Conservation (phyloP, 2,888 invertebrate species). For the Pseudococcus jackbeardsleyi region DNA sequence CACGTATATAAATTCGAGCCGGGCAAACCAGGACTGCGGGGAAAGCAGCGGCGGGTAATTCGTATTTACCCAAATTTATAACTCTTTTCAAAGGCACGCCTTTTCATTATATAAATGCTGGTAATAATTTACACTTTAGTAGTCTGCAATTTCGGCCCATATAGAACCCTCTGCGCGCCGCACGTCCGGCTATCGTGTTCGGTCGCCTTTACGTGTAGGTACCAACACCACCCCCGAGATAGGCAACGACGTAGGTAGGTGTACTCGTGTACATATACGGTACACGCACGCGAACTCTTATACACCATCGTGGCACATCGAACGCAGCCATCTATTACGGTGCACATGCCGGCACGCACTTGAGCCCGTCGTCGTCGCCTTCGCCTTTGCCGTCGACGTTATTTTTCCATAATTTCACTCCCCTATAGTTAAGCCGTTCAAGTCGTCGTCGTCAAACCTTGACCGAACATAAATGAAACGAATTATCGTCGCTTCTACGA, state of each 20-base stretch:
- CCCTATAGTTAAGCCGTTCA: background rate
- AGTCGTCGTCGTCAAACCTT: background rate
- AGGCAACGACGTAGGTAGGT: background rate
- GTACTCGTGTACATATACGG: background rate
- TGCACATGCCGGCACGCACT: conserved; percentile 23
- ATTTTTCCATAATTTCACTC: conserved; percentile 11
- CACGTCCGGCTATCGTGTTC: background rate
- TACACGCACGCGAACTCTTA: background rate
- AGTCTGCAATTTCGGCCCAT: conserved; percentile 45
- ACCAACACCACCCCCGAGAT: background rate
- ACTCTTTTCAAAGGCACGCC: conserved; percentile 44
- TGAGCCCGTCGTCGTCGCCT: background rate
- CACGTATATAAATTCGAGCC: background rate
- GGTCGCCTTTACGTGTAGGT: background rate
- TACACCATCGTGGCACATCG: background rate
- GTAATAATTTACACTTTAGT: conserved; percentile 52
- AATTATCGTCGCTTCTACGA: background rate
- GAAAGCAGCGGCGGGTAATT: background rate
- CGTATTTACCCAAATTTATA: conserved; percentile 55
- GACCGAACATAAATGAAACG: conserved; percentile 5
- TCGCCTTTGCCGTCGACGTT: too few relatives aligned
- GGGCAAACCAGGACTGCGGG: background rate
- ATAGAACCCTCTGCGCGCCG: background rate
- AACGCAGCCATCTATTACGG: conserved; percentile 7
- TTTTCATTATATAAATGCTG: conserved; percentile 53